Evolutionary conservation across 2,888 invertebrate genomes (phyloP).

Genomic region (Rhopalosiphum nymphaeae): DNA sequence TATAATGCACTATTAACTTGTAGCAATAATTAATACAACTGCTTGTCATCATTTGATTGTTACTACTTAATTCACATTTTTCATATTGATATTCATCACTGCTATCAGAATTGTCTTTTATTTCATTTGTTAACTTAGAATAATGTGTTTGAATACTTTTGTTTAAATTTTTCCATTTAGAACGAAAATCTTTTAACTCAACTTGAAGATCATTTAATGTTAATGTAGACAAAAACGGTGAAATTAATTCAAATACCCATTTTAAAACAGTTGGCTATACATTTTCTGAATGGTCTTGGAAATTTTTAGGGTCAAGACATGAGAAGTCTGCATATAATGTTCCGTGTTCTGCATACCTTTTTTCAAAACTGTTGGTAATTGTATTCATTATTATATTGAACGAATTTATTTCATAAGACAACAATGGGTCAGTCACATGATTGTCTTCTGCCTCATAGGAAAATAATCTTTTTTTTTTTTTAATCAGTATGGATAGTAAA

Average conservation of each 20-base stretch:
- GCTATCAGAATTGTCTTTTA: neutral
- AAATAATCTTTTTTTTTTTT: too few species aligned
- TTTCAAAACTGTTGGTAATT: constrained; percentile 15
- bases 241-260: constrained; percentile 36
- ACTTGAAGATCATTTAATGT: constrained; percentile 34
- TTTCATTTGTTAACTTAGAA: constrained; percentile 3
- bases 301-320: constrained; percentile 41
- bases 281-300: constrained; percentile 18
- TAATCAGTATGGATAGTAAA: too few species aligned
- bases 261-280: constrained; percentile 4
- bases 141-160: constrained; percentile 23
- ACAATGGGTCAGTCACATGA: constrained; percentile 25
- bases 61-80: constrained; percentile 14
- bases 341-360: neutral
- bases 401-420: constrained; percentile 28
- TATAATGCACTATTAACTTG: constrained; percentile 6
- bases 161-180: constrained; percentile 34
- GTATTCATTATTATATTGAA: constrained; percentile 38
- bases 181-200: constrained; percentile 34
- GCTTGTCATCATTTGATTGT: constrained; percentile 25
- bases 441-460: constrained; percentile 22
- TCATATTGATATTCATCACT: constrained; percentile 10
- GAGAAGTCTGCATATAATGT: constrained; percentile 33
- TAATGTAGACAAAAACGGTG: constrained; percentile 16
- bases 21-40: constrained; percentile 30